Base-by-base conservation (phyloP, 2,113 vertebrate genomes). In the Osmerus eperlanus region DNA sequence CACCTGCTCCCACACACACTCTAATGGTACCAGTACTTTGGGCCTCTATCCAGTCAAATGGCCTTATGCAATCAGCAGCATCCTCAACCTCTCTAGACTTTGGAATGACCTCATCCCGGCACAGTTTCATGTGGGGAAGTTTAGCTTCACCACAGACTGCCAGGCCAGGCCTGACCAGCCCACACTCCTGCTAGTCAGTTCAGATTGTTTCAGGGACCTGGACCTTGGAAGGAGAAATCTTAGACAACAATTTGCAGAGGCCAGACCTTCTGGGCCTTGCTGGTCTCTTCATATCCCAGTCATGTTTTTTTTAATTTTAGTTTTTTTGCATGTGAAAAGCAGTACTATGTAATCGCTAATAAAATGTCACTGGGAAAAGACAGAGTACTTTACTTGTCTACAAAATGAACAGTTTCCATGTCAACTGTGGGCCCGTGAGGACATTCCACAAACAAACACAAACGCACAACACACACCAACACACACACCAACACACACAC, bases 161-260 rank as follows among this genome's bases (percentile, higher is more conserved):
- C 9, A 1, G 41, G 41, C 41, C 41, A 6, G 41, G 7, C 41
- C 41, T 0, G 9, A 6, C 41, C 41, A 47, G 41, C 9, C 7
- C 41, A 47, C 4, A 47, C 21, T 28, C 16, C 58, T 15, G 63
- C 28, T 25, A 51, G 23, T 14, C 12, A 14, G 8, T 67, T 32
- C 21, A 15, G 16, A n/a, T 28, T 3, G 41, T 67, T 52, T 19
- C 41, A 25, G 47, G 77, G 74, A 71, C 65, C 51, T 51, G 65
- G 63, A 59, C 65, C 63, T n/a, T 28, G 60, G 29, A 63, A 2
- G 41, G 41, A 47, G 41, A 47, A 47, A 47, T 47, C 41, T 9
- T 47, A 47, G 7, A 47, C 41, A 47, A 47, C 41, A 11, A 47
- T 47, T 47, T 1, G 41, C 41, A 47, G 41, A 47, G 41, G 41